phyloP scores from a whole-genome alignment of 2,888 invertebrate genomes.

The Chaetogeoica ovagalla region DNA sequence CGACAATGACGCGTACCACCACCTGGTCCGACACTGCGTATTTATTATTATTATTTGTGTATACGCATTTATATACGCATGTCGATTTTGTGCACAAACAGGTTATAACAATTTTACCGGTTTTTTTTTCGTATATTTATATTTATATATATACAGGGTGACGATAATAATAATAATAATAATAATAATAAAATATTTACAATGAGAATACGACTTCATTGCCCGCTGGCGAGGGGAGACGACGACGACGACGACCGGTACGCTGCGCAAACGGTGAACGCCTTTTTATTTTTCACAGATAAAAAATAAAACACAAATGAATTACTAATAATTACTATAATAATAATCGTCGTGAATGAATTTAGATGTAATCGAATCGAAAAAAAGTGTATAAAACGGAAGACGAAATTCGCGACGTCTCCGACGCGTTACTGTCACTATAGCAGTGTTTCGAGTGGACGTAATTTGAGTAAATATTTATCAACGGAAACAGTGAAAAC shows the following conservation, averaged over 20 bases:
- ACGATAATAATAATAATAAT: background rate
- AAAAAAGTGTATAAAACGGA: too few relatives aligned
- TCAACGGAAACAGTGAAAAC: too few relatives aligned
- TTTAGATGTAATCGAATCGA: too few relatives aligned
- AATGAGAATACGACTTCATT: conserved; percentile 29
- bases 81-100: conserved; percentile 48
- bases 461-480: too few relatives aligned
- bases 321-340: too few relatives aligned
- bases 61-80: background rate
- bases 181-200: conserved; percentile 17
- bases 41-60: background rate
- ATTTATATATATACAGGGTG: background rate
- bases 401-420: too few relatives aligned
- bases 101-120: conserved; percentile 24
- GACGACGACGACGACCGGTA: background rate
- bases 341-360: too few relatives aligned
- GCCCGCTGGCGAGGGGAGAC: background rate
- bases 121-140: background rate
- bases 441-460: too few relatives aligned
- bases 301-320: too few relatives aligned
- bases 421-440: too few relatives aligned
- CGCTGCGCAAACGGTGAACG: background rate
- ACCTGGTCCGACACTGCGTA: conserved; percentile 20
- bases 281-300: too few relatives aligned
- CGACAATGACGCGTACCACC: conserved; percentile 2